Evolutionary conservation across 2,797 vertebrate species (phyloP), one percentile per base, ranked within the genome.

Genomic region (Sternotherus odoratus): DNA sequence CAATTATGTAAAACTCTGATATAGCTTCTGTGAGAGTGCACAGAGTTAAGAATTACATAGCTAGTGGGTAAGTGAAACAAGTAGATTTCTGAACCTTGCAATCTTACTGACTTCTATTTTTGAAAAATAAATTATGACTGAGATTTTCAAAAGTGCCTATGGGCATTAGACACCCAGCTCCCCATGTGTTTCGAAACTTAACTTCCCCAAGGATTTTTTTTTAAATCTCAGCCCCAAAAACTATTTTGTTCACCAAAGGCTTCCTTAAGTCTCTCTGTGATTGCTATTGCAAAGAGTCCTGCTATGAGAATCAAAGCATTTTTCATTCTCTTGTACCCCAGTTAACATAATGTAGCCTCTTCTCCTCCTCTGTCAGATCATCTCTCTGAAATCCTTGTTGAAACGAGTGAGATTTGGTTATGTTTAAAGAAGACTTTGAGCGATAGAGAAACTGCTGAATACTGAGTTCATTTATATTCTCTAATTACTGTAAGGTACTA

Each of bases 401-500:
- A 83, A 89, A 48, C 16, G 77, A 90, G 39, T 53, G 5, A 79
- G 49, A 50, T 88, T 84, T 94, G 66, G 57, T 95, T 92, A 87
- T 79, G 33, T 24, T 93, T 87, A 51, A 89, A 89, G 82, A 86
- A 90, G 93, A 88, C 0, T 0, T 75, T 49, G 94, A 81, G 50
- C 16, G 88, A 78, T 19, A 50, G 30, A 90, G 66, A 94, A 96
- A 88, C 79, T 53, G 96, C 79, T 87, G 53, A 57, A 83, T 33
- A 94, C 33, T 46, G 11, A 17, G 15, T 88, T 91, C 78, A 77
- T 83, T 90, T 85, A 85, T 91, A 85, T 66, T 88, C 80, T 87
- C 43, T 89, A 91, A 94, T 95, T 94, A 91, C 77, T 87, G 66
- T 75, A 56, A 36, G 43, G 69, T 77, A 90, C 78, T 82, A 77